Evolutionary conservation across 2,113 vertebrate species (phyloP), one percentile per base, ranked within the genome.

Genomic region (Cynocephalus volans): DNA sequence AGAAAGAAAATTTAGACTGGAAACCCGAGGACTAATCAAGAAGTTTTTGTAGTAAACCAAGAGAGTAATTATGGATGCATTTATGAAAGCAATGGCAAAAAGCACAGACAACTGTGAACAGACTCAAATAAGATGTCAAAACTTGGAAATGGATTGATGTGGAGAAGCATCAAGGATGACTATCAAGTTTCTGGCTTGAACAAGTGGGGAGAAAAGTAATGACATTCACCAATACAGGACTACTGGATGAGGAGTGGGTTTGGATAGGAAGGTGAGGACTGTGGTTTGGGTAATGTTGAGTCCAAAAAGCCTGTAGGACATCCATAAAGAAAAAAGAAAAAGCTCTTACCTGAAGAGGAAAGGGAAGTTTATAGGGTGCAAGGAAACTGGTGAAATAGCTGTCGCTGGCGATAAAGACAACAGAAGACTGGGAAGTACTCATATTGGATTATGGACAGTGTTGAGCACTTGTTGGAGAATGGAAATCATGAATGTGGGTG

Each of bases 1-100:
- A 52, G 14, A 62, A 95, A 73, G 26, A 92, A 96, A 77, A 80
- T 85, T 83, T 89, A 95, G n/a, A 81, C 19, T 75, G 69, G 50
- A 87, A 87, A 79, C 31, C 28, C 64, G 28, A 21, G 23, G 9
- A 79, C 62, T 70, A 56, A 73, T 72, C 48, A 60, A 3, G 45
- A 83, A 62, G 6, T 77, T 92, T 62, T 54, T 65, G 24, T 80
- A 64, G 21, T 84, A 81, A 95, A 52, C 3, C 21, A 45, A 72
- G 48, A 79, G 26, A 54, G 60, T 73, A 82, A 23, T 92, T 67
- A 60, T 48, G 52, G 41, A 11, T 52, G 0, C 75, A 36, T 65
- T 69, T 73, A 60, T 87, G 56, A 95, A 62, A 75, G n/a, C 52
- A 81, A 0, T 77, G 26, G 31, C 26, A 95, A 52, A 70, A 7